Evolutionary conservation across 1,140 invertebrate genomes (phyloP).

Genomic region (Pogonus chalceus): DNA sequence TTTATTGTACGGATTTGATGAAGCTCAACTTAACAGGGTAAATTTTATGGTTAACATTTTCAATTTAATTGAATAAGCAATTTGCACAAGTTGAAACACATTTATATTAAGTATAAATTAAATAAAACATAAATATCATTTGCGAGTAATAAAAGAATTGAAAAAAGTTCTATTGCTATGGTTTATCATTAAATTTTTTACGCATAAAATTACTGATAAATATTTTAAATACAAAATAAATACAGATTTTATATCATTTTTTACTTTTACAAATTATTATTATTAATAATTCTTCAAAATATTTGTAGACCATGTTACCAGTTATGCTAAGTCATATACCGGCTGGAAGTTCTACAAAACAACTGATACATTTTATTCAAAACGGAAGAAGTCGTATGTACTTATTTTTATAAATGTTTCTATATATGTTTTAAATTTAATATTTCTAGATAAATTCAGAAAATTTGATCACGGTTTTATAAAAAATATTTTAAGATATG

Average conservation of each 20-base stretch:
- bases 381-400: slow-evolving; percentile 12
- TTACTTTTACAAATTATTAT: no score
- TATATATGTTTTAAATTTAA: neutral
- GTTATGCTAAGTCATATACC: slow-evolving; percentile 9
- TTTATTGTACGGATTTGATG: neutral
- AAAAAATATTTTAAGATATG: slow-evolving; percentile 43
- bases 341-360: slow-evolving; percentile 46
- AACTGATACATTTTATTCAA: slow-evolving; percentile 41
- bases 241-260: neutral
- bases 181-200: slow-evolving; percentile 31
- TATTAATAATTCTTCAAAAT: neutral
- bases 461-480: slow-evolving; percentile 43
- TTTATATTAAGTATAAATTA: no score
- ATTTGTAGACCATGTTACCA: slow-evolving; percentile 15
- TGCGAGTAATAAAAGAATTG: no score
- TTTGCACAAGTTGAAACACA: no score
- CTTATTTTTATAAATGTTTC: neutral
- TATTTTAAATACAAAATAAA: no score
- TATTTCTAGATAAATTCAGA: slow-evolving; percentile 32
- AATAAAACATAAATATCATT: no score
- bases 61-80: slow-evolving; percentile 10
- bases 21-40: neutral
- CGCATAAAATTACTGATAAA: no score
- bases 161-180: no score
- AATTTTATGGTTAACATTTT: slow-evolving; percentile 15